phyloP scores from a whole-genome alignment of 2,888 invertebrate genomes.

The Pristionchus fissidentatus region DNA sequence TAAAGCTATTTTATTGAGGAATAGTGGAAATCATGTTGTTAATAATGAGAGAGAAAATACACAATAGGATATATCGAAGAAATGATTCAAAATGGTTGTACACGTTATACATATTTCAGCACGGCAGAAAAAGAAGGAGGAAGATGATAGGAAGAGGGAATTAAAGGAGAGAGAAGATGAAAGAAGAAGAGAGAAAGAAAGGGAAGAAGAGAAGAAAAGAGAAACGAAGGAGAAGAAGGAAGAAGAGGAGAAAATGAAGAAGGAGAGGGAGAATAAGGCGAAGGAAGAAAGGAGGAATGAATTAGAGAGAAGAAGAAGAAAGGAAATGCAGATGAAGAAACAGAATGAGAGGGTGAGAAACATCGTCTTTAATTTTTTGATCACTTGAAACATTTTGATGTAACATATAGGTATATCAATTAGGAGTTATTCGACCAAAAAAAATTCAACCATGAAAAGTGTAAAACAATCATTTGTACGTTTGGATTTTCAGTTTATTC shows the following conservation, averaged over 20 bases:
- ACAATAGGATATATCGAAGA: too few species aligned
- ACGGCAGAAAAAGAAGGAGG: background rate
- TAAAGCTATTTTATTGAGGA: too few species aligned
- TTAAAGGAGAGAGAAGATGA: constrained; percentile 32
- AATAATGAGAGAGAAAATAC: too few species aligned
- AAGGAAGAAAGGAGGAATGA: background rate
- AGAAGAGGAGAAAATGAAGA: background rate
- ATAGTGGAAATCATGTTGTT: too few species aligned
- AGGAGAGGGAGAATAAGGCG: background rate
- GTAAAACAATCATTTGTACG: background rate
- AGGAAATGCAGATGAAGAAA: background rate
- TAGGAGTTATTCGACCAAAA: background rate
- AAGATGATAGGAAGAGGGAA: constrained; percentile 7
- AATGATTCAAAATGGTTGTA: background rate
- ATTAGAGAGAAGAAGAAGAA: constrained; percentile 5
- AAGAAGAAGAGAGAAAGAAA: background rate
- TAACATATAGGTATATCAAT: background rate
- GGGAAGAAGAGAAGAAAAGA: constrained; percentile 20
- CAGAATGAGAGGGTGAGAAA: background rate
- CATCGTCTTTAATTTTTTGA: background rate
- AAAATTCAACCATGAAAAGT: background rate
- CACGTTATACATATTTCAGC: background rate
- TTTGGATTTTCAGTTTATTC: background rate
- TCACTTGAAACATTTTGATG: background rate
- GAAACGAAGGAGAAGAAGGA: background rate